Evolutionary conservation across 2,797 vertebrate genomes (phyloP).

Genomic region (Sebastes minor): DNA sequence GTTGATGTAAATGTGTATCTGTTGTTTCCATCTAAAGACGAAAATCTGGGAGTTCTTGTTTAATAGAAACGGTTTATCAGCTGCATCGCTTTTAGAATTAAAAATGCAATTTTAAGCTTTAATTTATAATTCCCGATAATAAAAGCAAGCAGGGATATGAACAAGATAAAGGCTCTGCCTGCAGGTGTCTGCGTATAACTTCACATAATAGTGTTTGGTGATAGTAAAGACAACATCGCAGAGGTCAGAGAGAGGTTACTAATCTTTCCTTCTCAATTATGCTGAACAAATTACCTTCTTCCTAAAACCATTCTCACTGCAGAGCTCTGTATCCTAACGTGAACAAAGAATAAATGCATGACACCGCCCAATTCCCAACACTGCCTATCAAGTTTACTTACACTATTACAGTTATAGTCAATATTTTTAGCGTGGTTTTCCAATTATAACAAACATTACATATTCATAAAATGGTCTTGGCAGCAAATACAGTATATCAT

Average conservation of each 20-base stretch:
- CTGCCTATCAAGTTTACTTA: neutral
- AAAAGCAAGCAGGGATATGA: slow-evolving; percentile 15
- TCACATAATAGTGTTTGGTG: slow-evolving; percentile 7
- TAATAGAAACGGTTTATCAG: slow-evolving; percentile 11
- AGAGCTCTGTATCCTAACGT: neutral
- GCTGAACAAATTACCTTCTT: slow-evolving; percentile 20
- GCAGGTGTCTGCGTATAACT: neutral
- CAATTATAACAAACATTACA: too few relatives aligned
- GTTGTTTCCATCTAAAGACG: slow-evolving; percentile 16
- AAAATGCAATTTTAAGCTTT: slow-evolving; percentile 28
- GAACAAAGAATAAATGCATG: neutral
- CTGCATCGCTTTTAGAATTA: slow-evolving; percentile 1
- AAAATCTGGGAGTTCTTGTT: slow-evolving; percentile 21
- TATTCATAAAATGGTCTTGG: too few relatives aligned
- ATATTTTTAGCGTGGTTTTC: too few relatives aligned
- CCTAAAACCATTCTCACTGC: neutral
- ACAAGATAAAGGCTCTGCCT: slow-evolving; percentile 10
- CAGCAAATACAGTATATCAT: too few relatives aligned
- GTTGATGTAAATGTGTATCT: slow-evolving; percentile 10
- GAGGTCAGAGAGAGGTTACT: slow-evolving; percentile 18
- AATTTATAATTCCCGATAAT: slow-evolving; percentile 25
- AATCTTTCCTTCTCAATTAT: slow-evolving; percentile 15
- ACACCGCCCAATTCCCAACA: neutral
- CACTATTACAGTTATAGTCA: neutral
- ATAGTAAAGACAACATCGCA: neutral